Conservation (phyloP, 2,888 invertebrate species). For the Acleris laterana region DNA sequence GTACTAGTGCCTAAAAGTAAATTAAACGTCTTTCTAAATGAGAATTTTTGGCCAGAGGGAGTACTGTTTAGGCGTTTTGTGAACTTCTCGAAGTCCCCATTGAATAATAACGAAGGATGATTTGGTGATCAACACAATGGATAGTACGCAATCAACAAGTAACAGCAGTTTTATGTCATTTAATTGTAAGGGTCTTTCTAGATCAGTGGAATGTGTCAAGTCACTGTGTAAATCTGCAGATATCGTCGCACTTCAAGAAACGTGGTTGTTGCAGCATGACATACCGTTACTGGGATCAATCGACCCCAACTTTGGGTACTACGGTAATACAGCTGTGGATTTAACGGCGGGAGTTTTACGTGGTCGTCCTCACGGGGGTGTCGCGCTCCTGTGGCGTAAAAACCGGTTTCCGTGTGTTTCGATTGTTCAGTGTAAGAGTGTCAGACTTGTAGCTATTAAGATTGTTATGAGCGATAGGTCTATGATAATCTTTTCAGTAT, state of each 20-base stretch:
- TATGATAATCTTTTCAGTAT: background rate
- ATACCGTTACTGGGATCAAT: too few species aligned
- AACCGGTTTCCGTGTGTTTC: background rate
- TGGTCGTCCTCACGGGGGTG: background rate
- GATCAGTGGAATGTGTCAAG: too few species aligned
- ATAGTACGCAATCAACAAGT: background rate
- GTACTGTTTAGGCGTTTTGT: constrained; percentile 10
- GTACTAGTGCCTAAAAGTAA: too few species aligned
- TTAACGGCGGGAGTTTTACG: background rate
- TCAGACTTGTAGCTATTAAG: background rate
- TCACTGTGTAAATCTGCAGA: too few species aligned
- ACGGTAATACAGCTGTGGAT: background rate
- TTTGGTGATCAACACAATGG: background rate
- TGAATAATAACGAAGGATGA: background rate
- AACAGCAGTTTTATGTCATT: constrained; percentile 2
- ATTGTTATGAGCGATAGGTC: background rate
- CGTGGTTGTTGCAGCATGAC: too few species aligned
- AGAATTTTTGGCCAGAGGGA: constrained; percentile 14
- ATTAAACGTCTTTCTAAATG: background rate
- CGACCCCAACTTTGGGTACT: too few species aligned
- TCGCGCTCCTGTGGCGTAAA: background rate
- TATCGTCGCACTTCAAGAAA: too few species aligned
- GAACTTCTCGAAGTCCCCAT: background rate
- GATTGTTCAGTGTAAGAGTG: background rate
- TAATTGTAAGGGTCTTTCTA: background rate